Conservation (phyloP, 2,888 invertebrate genomes). For the Platycheirus albimanus region DNA sequence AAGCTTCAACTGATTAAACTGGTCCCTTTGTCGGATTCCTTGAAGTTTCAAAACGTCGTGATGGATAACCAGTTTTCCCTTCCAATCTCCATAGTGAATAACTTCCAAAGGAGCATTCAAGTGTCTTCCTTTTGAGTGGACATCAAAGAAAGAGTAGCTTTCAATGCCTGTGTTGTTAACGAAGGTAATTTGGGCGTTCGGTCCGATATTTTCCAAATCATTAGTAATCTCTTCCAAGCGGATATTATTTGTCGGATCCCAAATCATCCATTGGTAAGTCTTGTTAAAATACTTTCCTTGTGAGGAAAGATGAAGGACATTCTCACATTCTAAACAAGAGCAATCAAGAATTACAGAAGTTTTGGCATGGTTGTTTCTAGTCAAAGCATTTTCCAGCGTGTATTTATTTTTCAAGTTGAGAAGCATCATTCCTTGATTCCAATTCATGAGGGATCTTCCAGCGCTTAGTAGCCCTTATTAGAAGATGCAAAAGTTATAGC, state of each 20-base stretch:
- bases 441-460: slow-evolving; percentile 66
- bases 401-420: slow-evolving; percentile 73
- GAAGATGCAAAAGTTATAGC: not conserved
- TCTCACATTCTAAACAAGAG: slow-evolving; percentile 71
- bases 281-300: slow-evolving; percentile 78
- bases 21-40: slow-evolving; percentile 76
- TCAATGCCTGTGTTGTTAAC: slow-evolving; percentile 73
- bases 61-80: slow-evolving; percentile 52
- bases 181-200: slow-evolving; percentile 80
- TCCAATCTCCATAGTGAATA: slow-evolving; percentile 73
- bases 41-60: slow-evolving; percentile 77
- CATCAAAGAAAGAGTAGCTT: slow-evolving; percentile 77
- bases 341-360: slow-evolving; percentile 78
- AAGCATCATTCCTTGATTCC: slow-evolving; percentile 75
- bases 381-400: slow-evolving; percentile 71
- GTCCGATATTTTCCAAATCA: slow-evolving; percentile 76
- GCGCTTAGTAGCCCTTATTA: slow-evolving; percentile 5
- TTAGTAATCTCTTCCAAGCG: slow-evolving; percentile 70
- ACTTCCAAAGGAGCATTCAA: slow-evolving; percentile 77
- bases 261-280: slow-evolving; percentile 80
- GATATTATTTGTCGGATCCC: slow-evolving; percentile 75
- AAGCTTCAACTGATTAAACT: slow-evolving; percentile 78
- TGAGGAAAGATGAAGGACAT: slow-evolving; percentile 76
- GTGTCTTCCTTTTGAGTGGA: slow-evolving; percentile 80
- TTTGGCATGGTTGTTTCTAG: slow-evolving; percentile 75